These are phyloP conservation scores for Pollachius pollachius DNA, from an alignment of 2,113 vertebrate genomes.

Conservation along the genomic window DNA sequence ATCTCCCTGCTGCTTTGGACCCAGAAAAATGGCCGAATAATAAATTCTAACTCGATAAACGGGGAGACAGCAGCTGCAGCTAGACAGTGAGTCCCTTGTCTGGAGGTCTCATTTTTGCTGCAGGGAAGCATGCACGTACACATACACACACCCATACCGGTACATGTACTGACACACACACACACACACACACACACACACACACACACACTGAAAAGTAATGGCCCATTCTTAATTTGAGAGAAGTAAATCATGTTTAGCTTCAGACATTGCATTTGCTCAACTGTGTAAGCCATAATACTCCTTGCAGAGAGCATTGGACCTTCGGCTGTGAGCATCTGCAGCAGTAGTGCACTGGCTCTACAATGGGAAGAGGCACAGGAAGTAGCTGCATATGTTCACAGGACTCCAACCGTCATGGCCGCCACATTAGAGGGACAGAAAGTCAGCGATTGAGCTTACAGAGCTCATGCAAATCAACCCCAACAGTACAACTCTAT, in stretches of 20 bases:
- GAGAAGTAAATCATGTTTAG: constrained; percentile 16
- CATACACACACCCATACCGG: constrained; percentile 10
- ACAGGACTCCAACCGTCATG: background rate
- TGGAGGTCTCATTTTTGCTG: constrained; percentile 37
- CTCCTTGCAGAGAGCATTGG: constrained; percentile 15
- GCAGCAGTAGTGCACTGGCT: constrained; percentile 15
- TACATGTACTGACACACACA: constrained; percentile 8
- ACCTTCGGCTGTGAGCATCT: constrained; percentile 1
- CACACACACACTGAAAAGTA: background rate
- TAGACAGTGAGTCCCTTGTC: constrained; percentile 68
- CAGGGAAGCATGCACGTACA: constrained; percentile 20
- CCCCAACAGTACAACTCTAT: no score
- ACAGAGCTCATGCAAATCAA: no score
- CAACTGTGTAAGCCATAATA: constrained; percentile 27
- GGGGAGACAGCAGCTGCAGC: constrained; percentile 68
- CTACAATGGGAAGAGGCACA: constrained; percentile 8
- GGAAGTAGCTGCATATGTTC: constrained; percentile 34
- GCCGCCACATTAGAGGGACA: no score
- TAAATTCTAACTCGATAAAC: constrained; percentile 77
- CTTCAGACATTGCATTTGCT: constrained; percentile 9
- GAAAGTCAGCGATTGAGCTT: no score
- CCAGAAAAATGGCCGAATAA: constrained; percentile 75
- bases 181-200: constrained; percentile 5
- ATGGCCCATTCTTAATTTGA: constrained; percentile 21
- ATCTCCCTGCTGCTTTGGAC: constrained; percentile 51